Conservation (phyloP, 2,888 invertebrate species). For the Adelphocoris suturalis region DNA sequence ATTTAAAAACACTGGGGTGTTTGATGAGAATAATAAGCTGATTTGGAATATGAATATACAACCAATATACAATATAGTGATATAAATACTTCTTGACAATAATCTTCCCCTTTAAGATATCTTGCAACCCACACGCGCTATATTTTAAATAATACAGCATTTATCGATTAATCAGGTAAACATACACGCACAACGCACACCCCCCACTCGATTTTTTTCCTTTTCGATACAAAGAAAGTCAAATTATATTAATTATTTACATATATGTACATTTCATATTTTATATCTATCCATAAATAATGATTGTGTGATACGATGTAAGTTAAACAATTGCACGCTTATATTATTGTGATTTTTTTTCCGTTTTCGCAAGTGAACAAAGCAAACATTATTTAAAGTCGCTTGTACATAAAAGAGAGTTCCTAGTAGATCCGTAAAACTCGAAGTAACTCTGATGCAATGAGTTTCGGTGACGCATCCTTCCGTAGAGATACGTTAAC, state of each 20-base stretch:
- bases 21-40: conserved; percentile 58
- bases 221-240: conserved; percentile 14
- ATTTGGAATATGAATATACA: conserved; percentile 59
- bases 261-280: conserved; percentile 25
- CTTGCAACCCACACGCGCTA: conserved; percentile 21
- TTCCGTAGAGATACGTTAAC: too few relatives aligned
- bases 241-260: conserved; percentile 29
- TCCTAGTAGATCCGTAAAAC: too few relatives aligned
- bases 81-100: conserved; percentile 24
- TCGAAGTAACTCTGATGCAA: too few relatives aligned
- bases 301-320: neutral
- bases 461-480: too few relatives aligned
- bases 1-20: conserved; percentile 63
- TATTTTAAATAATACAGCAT: neutral
- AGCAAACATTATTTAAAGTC: neutral
- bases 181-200: conserved; percentile 37
- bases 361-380: neutral
- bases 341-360: conserved; percentile 4
- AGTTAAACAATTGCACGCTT: conserved; percentile 25
- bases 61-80: conserved; percentile 45
- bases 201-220: neutral
- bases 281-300: conserved; percentile 4
- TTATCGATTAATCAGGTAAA: conserved; percentile 36
- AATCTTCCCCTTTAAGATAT: conserved; percentile 13
- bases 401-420: too few relatives aligned